Evolutionary conservation across 1,140 invertebrate genomes (phyloP), one percentile per base, ranked within the genome.

Genomic region (Platyscapa corneri): DNA sequence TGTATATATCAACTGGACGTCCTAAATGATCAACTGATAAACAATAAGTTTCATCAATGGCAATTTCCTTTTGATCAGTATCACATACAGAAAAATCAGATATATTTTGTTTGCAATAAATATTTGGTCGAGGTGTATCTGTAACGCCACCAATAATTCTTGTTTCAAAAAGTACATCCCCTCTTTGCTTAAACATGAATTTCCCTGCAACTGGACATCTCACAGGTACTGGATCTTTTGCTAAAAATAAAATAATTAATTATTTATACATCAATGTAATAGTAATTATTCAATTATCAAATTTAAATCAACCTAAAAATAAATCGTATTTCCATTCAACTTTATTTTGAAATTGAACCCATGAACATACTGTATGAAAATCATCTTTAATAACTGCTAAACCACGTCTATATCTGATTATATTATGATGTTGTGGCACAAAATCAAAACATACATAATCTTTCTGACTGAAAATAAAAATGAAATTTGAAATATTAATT

Each of bases 371-470:
- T 12, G 97, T 98, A 86, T 96, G 96, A 89, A 98, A 98, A 90
- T 98, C 95, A 87, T 97, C 97, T 90, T 96, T 97, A 76, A 98
- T 98, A 87, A 98, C 97, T 37, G 97, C 97, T 81, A 98, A 91
- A 85, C 98, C 98, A 93, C 96, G 97, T 87, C 98, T 95, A 92
- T 97, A 99, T 89, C 97, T 95, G 86, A 99, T 99, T 87, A 99
- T 95, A 91, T 99, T 99, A 89, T 99, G 98, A 94, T 99, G 98
- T 86, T 97, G 95, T 0, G 98, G 97, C 20, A 99, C 96, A 92
- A 99, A 99, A 91, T 99, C 98, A 90, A 99, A 99, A 90, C 99
- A 99, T 16, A 99, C 96, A 90, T 97, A 99, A 95, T 99, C 98
- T 90, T 99, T 98, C 94, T 99, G 98, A 93, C 98, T 97, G 53